Conservation (phyloP, 1,140 invertebrate genomes). For the Philotrypesis tridentata region DNA sequence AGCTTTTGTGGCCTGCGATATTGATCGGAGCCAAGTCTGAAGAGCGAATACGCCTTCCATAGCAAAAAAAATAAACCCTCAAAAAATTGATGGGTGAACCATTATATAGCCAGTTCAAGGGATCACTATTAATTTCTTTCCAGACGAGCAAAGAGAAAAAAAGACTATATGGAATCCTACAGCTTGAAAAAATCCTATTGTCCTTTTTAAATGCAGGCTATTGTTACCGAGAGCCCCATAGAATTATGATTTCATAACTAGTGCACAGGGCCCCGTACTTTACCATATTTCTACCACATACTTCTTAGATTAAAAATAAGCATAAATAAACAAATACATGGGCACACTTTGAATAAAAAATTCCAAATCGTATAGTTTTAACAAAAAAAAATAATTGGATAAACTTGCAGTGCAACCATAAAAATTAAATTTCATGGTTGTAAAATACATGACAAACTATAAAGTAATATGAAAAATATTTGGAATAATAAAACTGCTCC, state of each 20-base stretch:
- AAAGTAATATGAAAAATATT: not conserved
- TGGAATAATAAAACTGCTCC: not conserved
- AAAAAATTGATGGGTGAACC: not conserved
- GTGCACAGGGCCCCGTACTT: not conserved
- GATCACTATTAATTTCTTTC: conserved; percentile 32
- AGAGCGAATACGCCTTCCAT: conserved; percentile 19
- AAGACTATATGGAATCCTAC: conserved; percentile 44
- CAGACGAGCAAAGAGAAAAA: conserved; percentile 4
- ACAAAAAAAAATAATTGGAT: no score
- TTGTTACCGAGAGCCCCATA: conserved; percentile 58
- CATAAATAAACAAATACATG: not conserved
- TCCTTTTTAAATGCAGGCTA: conserved; percentile 49
- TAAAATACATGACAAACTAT: not conserved
- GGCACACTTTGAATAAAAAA: not conserved
- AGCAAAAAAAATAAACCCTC: conserved; percentile 26
- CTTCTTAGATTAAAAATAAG: not conserved
- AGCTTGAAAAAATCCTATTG: conserved; percentile 57
- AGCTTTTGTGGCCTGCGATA: conserved; percentile 68
- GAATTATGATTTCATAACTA: conserved; percentile 63
- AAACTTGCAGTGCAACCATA: not conserved
- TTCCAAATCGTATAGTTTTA: not conserved
- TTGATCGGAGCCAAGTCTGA: conserved; percentile 64
- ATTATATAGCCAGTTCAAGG: not conserved
- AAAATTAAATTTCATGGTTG: not conserved
- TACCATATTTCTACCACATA: not conserved